phyloP scores from a whole-genome alignment of 2,113 vertebrate genomes.

The Lycaon pictus region DNA sequence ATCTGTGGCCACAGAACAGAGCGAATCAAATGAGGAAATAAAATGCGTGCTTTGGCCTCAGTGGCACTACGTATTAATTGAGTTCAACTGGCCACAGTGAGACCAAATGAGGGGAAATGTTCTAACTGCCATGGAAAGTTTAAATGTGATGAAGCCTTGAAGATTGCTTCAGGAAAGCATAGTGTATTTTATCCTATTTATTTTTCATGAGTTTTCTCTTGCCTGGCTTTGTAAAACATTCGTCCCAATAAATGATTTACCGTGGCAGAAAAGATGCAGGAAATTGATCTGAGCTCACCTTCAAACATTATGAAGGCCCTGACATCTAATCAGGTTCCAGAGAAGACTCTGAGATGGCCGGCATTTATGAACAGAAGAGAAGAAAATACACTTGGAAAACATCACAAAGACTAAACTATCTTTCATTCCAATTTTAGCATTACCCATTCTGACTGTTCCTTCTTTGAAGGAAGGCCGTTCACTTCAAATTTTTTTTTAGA shows the following conservation, averaged over 20 bases:
- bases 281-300: constrained; percentile 80
- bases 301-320: constrained; percentile 65
- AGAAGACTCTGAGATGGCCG: constrained; percentile 6
- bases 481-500: constrained; percentile 76
- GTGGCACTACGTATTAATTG: background rate
- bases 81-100: constrained; percentile 54
- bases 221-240: constrained; percentile 85
- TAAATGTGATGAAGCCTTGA: constrained; percentile 11
- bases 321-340: constrained; percentile 59
- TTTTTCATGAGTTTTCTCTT: constrained; percentile 88
- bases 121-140: constrained; percentile 15
- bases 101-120: background rate
- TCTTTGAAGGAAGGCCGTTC: constrained; percentile 71
- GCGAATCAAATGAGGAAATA: constrained; percentile 26
- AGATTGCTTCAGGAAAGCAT: constrained; percentile 30
- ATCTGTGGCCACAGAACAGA: background rate
- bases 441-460: constrained; percentile 41
- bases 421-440: constrained; percentile 71
- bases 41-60: background rate
- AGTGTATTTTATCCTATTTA: constrained; percentile 85
- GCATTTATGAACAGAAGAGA: constrained; percentile 38
- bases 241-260: constrained; percentile 88
- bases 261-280: constrained; percentile 75
- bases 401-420: constrained; percentile 46
- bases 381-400: constrained; percentile 14